Evolutionary conservation across 1,140 invertebrate species (phyloP).

Genomic region (Macrostomum lignano): DNA sequence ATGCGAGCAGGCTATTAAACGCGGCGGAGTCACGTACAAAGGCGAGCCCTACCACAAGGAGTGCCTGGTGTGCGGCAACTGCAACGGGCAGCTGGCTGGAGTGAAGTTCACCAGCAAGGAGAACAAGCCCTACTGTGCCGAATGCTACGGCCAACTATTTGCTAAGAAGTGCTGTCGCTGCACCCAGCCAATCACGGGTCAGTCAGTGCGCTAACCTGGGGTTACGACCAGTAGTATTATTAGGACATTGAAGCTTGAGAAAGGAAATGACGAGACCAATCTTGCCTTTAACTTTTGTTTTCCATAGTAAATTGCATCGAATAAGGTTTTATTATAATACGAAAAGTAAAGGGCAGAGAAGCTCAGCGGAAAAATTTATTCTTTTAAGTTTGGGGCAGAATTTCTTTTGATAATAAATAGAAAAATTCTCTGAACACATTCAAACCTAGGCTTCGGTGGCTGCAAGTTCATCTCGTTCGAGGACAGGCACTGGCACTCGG

Average conservation of each 20-base stretch:
- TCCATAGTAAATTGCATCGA: no score
- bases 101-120: slow-evolving; percentile 90
- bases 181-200: slow-evolving; percentile 84
- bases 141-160: slow-evolving; percentile 91
- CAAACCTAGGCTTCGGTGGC: slow-evolving; percentile 7
- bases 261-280: no score
- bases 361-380: no score
- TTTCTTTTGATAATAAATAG: no score
- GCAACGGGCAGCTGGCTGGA: slow-evolving; percentile 68
- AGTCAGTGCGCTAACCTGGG: slow-evolving; percentile 45
- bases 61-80: slow-evolving; percentile 91
- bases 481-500: slow-evolving; percentile 7
- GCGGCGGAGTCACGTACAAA: slow-evolving; percentile 93
- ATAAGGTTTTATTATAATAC: no score
- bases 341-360: no score
- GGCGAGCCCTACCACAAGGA: slow-evolving; percentile 96
- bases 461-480: slow-evolving; percentile 9
- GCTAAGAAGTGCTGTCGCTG: slow-evolving; percentile 88
- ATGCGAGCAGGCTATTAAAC: slow-evolving; percentile 92
- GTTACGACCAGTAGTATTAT: no score
- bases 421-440: slow-evolving; percentile 33
- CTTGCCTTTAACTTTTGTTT: no score
- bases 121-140: slow-evolving; percentile 92
- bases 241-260: no score
- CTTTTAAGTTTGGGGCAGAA: no score